A percentile compares a stretch with the other conserved stretches of the same genome.
Conservation (phyloP, 1,140 invertebrate genomes). For the Lepidotrigona ventralis region DNA sequence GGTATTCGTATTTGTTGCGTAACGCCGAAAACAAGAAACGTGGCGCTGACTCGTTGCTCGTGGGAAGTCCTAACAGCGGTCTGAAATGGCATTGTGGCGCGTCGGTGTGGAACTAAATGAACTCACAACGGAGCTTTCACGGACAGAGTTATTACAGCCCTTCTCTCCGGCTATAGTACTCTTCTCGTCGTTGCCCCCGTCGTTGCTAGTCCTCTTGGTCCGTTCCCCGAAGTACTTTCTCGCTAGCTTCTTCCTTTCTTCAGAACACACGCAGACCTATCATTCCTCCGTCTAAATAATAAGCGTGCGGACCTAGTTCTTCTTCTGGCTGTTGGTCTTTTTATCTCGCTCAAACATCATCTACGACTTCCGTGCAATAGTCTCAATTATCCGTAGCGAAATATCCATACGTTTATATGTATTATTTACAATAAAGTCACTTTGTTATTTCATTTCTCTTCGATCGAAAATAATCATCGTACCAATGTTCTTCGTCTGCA, state of each 20-base stretch:
- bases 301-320: conserved; percentile 42
- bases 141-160: conserved; percentile 74
- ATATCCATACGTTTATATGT: not conserved
- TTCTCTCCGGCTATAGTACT: conserved; percentile 8
- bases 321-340: conserved; percentile 19
- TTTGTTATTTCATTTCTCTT: not conserved
- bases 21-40: not conserved
- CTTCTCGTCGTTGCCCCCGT: conserved; percentile 52
- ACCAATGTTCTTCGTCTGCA: not conserved
- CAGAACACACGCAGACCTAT: conserved; percentile 48
- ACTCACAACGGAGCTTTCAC: conserved; percentile 74
- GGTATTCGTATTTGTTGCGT: not conserved
- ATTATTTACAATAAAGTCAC: not conserved
- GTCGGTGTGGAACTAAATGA: conserved; percentile 77
- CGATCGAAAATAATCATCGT: not conserved
- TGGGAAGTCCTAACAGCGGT: conserved; percentile 68
- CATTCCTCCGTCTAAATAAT: conserved; percentile 57
- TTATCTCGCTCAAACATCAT: not conserved
- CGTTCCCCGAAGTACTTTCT: conserved; percentile 25
- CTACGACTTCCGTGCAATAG: not conserved
- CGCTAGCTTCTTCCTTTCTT: conserved; percentile 47
- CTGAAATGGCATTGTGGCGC: conserved; percentile 73
- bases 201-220: conserved; percentile 6
- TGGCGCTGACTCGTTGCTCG: conserved; percentile 18
- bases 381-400: not conserved